Evolutionary conservation across 2,113 vertebrate species (phyloP).

Genomic region (Rhinopomastus cyanomelas): DNA sequence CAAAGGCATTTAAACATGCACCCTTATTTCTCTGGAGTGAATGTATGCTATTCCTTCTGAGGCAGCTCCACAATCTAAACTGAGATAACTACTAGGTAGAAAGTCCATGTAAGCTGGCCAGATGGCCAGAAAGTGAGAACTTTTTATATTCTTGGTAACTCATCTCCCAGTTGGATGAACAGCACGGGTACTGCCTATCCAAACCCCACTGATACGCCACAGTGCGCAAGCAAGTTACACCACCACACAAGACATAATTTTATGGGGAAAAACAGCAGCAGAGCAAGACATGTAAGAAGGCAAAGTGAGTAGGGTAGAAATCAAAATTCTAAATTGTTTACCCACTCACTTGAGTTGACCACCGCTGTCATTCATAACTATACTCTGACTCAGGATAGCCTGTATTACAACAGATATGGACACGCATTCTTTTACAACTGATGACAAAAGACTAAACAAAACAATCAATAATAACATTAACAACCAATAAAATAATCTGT

Average conservation of each 20-base stretch:
- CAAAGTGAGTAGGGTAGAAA: neutral
- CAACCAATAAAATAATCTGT: neutral
- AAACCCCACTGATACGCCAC: neutral
- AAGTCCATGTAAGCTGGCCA: neutral
- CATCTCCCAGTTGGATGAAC: neutral
- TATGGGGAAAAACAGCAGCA: neutral
- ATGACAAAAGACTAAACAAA: neutral
- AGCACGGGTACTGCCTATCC: neutral
- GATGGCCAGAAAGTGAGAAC: neutral
- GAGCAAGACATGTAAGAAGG: neutral
- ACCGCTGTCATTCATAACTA: neutral
- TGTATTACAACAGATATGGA: neutral
- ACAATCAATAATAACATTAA: neutral
- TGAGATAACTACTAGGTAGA: neutral
- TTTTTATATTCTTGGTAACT: neutral
- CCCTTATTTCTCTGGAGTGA: neutral
- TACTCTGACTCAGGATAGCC: neutral
- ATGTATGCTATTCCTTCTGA: neutral
- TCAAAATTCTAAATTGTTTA: neutral
- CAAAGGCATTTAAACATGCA: neutral
- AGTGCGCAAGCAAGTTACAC: neutral
- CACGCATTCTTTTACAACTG: neutral
- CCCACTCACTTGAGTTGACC: neutral
- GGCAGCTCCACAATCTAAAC: neutral
- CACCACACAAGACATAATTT: neutral